These are phyloP conservation scores for Peribatodes rhomboidaria DNA, from an alignment of 2,888 invertebrate species.

Conservation along the genomic window DNA sequence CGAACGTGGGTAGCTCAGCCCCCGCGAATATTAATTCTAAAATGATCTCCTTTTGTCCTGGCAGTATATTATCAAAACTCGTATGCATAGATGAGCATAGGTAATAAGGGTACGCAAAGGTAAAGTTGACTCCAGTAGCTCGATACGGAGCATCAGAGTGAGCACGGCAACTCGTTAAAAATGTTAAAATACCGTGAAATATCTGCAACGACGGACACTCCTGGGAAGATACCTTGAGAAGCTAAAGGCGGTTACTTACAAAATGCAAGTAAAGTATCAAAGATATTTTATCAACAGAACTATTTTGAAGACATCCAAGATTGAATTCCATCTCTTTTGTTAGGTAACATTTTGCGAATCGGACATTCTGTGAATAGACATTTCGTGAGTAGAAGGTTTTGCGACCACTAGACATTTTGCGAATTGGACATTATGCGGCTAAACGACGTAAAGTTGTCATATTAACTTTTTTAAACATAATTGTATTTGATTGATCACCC, in stretches of 20 bases:
- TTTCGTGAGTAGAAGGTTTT: too few species aligned
- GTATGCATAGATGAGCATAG: conserved; percentile 16
- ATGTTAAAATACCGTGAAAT: conserved; percentile 86
- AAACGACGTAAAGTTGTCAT: too few species aligned
- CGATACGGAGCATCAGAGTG: conserved; percentile 74
- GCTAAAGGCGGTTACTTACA: conserved; percentile 48
- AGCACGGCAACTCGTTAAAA: conserved; percentile 84
- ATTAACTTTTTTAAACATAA: too few species aligned
- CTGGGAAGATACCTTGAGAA: conserved; percentile 62
- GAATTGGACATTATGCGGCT: too few species aligned
- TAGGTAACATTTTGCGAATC: too few species aligned
- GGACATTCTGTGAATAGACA: too few species aligned
- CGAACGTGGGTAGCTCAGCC: too few species aligned
- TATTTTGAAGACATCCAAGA: neutral
- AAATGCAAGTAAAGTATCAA: neutral
- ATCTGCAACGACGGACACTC: conserved; percentile 80
- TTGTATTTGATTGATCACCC: too few species aligned
- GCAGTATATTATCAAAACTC: neutral
- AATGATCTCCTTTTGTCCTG: neutral
- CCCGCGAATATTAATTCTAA: too few species aligned
- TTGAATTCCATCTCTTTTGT: neutral
- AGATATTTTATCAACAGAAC: neutral
- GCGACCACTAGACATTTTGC: too few species aligned
- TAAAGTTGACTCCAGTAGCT: conserved; percentile 39
- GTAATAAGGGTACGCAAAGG: conserved; percentile 16